Conservation (phyloP, 1,140 invertebrate genomes). For the Drosophila novamexicana region DNA sequence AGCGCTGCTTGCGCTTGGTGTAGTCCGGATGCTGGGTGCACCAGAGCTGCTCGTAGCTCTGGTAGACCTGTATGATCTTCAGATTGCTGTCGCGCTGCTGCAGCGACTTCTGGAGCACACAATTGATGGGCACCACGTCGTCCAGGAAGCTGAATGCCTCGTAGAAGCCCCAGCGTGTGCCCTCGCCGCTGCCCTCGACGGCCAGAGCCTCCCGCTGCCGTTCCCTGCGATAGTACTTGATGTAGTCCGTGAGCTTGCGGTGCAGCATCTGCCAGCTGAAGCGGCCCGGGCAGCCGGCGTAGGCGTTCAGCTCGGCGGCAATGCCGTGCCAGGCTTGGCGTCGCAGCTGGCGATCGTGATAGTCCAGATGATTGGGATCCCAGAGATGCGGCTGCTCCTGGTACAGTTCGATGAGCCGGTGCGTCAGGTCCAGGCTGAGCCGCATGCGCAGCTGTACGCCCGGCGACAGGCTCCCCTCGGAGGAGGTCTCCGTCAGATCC, state of each 20-base stretch:
- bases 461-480: background rate
- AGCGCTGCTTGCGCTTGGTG: slow-evolving; percentile 62
- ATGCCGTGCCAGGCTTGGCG: slow-evolving; percentile 66
- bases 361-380: slow-evolving; percentile 77
- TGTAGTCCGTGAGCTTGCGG: slow-evolving; percentile 71
- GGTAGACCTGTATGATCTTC: slow-evolving; percentile 74
- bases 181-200: background rate
- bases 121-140: slow-evolving; percentile 64
- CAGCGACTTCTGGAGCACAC: slow-evolving; percentile 58
- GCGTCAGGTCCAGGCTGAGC: slow-evolving; percentile 42
- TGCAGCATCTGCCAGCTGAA: slow-evolving; percentile 67
- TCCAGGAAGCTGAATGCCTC: slow-evolving; percentile 69
- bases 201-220: slow-evolving; percentile 28
- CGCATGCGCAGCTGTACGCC: slow-evolving; percentile 30
- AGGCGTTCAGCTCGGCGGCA: slow-evolving; percentile 47
- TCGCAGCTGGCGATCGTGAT: slow-evolving; percentile 43
- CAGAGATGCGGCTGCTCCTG: slow-evolving; percentile 61
- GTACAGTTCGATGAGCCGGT: slow-evolving; percentile 56
- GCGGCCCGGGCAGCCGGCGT: background rate
- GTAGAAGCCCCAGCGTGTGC: slow-evolving; percentile 62
- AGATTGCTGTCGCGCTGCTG: slow-evolving; percentile 65
- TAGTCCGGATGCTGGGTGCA: slow-evolving; percentile 70
- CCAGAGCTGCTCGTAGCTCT: slow-evolving; percentile 69
- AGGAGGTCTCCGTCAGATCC: background rate
- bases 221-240: slow-evolving; percentile 70